Evolutionary conservation across 1,140 invertebrate species (phyloP).

Genomic region (Amyelois transitella): DNA sequence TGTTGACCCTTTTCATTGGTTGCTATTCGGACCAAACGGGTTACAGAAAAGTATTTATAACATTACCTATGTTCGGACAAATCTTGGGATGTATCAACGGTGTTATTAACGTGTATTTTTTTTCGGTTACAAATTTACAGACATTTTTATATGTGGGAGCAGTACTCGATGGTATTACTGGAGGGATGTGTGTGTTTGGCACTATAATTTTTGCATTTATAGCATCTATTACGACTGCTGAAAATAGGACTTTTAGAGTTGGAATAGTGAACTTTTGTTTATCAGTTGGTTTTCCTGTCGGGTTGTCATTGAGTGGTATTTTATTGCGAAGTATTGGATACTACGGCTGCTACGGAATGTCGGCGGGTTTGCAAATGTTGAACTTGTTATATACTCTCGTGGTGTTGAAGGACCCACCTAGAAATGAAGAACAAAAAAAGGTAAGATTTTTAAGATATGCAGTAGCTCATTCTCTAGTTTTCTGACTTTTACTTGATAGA

Average conservation of each 20-base stretch:
- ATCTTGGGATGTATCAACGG: not conserved
- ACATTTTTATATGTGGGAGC: constrained; percentile 56
- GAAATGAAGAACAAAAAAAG: constrained; percentile 76
- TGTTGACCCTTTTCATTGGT: constrained; percentile 78
- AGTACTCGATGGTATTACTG: constrained; percentile 56
- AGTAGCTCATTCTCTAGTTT: too few species aligned
- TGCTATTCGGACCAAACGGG: constrained; percentile 6
- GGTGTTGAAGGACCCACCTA: constrained; percentile 68
- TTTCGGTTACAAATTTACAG: constrained; percentile 51
- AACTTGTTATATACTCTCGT: constrained; percentile 32
- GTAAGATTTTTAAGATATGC: constrained; percentile 36
- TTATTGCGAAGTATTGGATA: constrained; percentile 35
- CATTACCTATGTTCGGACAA: constrained; percentile 56
- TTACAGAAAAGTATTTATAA: constrained; percentile 2
- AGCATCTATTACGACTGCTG: constrained; percentile 57
- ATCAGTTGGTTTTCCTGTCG: constrained; percentile 38
- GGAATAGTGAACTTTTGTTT: constrained; percentile 65
- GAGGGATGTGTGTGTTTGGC: constrained; percentile 57
- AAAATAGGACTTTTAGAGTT: constrained; percentile 65
- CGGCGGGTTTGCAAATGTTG: constrained; percentile 20
- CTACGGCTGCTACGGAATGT: constrained; percentile 33
- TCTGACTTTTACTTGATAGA: too few species aligned
- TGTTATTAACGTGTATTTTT: constrained; percentile 40
- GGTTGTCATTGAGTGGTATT: constrained; percentile 32
- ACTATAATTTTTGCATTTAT: constrained; percentile 70